phyloP scores from a whole-genome alignment of 2,888 invertebrate genomes.

The Erebia epiphron region DNA sequence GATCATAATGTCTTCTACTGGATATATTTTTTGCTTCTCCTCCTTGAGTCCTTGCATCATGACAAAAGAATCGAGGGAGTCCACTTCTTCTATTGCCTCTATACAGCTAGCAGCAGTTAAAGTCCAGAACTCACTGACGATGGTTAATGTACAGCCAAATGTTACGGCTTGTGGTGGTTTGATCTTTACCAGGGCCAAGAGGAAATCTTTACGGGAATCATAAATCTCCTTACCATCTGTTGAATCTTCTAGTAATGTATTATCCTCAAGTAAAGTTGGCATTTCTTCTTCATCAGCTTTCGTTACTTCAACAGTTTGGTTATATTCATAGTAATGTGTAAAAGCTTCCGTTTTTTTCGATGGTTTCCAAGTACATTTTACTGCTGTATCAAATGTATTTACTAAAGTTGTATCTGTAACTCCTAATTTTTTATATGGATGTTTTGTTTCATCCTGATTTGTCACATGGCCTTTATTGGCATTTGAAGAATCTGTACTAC shows the following conservation, averaged over 20 bases:
- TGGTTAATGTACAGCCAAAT: conserved; percentile 66
- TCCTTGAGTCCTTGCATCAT: conserved; percentile 55
- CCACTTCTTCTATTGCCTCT: conserved; percentile 64
- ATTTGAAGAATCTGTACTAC: not conserved
- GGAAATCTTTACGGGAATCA: conserved; percentile 42
- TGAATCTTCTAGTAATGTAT: conserved; percentile 24
- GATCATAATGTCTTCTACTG: conserved; percentile 54
- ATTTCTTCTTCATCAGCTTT: not conserved
- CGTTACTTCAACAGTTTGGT: not conserved
- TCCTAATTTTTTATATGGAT: not conserved
- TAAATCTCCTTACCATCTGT: conserved; percentile 49
- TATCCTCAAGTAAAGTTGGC: conserved; percentile 8
- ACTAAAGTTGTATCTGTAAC: not conserved
- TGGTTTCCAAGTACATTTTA: conserved; percentile 64
- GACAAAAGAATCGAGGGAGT: conserved; percentile 63
- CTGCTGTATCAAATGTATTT: conserved; percentile 39
- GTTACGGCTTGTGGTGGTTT: conserved; percentile 53
- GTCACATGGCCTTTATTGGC: not conserved
- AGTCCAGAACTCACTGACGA: conserved; percentile 58
- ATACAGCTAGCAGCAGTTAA: conserved; percentile 72
- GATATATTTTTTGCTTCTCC: conserved; percentile 44
- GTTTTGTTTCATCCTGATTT: not conserved
- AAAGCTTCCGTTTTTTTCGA: conserved; percentile 55
- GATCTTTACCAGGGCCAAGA: conserved; percentile 61
- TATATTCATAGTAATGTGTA: conserved; percentile 52